A percentile compares a stretch with the other conserved stretches of the same genome.
Conservation (phyloP, 2,797 vertebrate genomes). For the Tokudaia muenninki region DNA sequence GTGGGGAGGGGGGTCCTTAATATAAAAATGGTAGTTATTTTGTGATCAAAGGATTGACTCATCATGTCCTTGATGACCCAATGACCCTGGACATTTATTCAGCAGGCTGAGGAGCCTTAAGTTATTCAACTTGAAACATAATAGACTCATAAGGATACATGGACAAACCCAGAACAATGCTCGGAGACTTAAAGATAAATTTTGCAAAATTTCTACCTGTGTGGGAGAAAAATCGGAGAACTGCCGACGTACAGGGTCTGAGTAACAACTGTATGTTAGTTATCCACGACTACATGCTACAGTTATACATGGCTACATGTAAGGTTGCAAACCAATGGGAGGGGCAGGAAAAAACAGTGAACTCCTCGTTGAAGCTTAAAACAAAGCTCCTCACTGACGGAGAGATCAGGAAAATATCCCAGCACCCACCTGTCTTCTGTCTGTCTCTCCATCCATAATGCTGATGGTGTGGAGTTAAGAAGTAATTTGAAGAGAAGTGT, state of each 20-base stretch:
- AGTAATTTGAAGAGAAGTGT: not conserved
- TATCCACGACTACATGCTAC: not conserved
- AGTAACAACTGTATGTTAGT: not conserved
- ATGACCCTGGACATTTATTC: not conserved
- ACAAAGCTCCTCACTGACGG: not conserved
- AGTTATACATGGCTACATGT: not conserved
- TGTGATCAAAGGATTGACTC: not conserved
- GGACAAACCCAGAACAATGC: not conserved
- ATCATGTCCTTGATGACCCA: not conserved
- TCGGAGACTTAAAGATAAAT: not conserved
- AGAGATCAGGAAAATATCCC: not conserved
- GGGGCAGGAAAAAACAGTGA: not conserved
- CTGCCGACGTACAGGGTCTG: not conserved
- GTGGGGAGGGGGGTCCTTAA: not conserved
- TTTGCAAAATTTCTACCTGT: constrained; percentile 1
- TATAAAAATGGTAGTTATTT: not conserved
- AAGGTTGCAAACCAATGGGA: not conserved
- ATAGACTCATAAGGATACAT: not conserved
- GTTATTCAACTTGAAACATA: constrained; percentile 14
- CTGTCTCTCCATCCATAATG: not conserved
- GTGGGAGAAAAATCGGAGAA: constrained; percentile 35
- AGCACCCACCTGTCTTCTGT: not conserved
- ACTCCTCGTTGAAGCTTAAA: constrained; percentile 20
- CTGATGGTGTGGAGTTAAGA: not conserved
- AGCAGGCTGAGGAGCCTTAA: not conserved